Percentiles rank a stretch among this genome's conserved stretches.
These are phyloP conservation scores for Diprion similis DNA, from an alignment of 1,140 invertebrate species.

Conservation along the genomic window DNA sequence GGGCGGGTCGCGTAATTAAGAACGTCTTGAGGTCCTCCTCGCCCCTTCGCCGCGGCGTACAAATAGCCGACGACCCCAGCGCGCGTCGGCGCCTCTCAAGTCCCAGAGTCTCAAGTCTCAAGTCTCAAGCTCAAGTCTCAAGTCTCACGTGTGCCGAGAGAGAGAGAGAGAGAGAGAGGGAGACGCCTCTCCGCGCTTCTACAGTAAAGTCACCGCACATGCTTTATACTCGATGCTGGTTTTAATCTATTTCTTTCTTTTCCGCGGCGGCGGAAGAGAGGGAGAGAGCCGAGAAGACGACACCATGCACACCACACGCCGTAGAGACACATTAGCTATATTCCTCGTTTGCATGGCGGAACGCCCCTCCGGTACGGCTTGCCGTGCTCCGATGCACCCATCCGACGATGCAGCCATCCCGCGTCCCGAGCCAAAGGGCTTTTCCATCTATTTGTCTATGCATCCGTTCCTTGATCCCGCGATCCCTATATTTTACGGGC, in stretches of 20 bases:
- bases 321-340: constrained; percentile 51
- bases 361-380: constrained; percentile 45
- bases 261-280: constrained; percentile 11
- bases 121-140: constrained; percentile 10
- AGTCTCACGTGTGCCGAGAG: neutral
- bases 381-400: constrained; percentile 1
- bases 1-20: constrained; percentile 28
- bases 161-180: constrained; percentile 12
- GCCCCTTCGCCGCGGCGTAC: constrained; percentile 22
- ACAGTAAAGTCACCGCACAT: constrained; percentile 17
- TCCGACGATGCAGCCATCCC: constrained; percentile 1
- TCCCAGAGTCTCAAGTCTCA: constrained; percentile 15
- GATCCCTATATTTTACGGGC: neutral
- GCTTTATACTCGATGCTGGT: constrained; percentile 13
- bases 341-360: constrained; percentile 57
- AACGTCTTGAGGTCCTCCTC: constrained; percentile 21
- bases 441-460: constrained; percentile 7
- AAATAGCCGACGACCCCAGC: constrained; percentile 27
- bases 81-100: constrained; percentile 29
- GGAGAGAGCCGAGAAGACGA: constrained; percentile 19
- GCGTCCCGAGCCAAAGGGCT: constrained; percentile 6
- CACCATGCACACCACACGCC: constrained; percentile 34
- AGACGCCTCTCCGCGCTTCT: neutral
- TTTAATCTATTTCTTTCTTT: constrained; percentile 34
- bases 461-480: constrained; percentile 1